Evolutionary conservation across 2,888 invertebrate genomes (phyloP), one percentile per base, ranked within the genome.

Genomic region (Philereme transversata): DNA sequence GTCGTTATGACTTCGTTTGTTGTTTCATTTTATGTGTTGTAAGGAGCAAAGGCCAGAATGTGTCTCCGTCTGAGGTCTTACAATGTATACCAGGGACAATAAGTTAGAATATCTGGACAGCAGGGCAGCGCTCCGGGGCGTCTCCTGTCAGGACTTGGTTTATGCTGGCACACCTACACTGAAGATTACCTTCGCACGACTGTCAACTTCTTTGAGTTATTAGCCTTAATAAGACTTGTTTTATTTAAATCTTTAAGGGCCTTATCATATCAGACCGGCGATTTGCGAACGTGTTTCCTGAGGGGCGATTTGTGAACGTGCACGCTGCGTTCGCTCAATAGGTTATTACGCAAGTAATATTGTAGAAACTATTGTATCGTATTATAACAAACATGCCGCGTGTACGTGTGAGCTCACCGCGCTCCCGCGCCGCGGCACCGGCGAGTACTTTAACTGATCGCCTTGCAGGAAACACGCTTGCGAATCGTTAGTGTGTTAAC

Each of bases 101-200:
- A 73, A 69, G 63, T 74, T 69, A 69, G 67, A 68, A 70, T 75
- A 75, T 72, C 73, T 76, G 73, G 77, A 72, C 81, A 83, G 81
- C 75, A 65, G 68, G 77, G 77, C 78, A 73, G 74, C 83, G 77
- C 88, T 76, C 75, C 82, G 73, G 86, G 88, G 86, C 78, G 87
- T 80, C 85, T 72, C 72, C 67, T 81, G 82, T 83, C 84, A 72
- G 69, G 72, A 64, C 64, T 62, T 83, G 73, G 76, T 87, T 87
- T 86, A 86, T 84, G 78, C 68, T 77, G 76, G 72, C 75, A 78
- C 77, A 76, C 77, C 77, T 79, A 77, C 75, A 77, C 68, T 62
- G 75, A 76, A 78, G 77, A 81, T 81, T 81, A 76, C 77, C 78
- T 84, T 83, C 75, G 75, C 74, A 71, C 73, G 73, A 77, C 73